Percentiles rank a stretch among this genome's conserved stretches.
phyloP scores from a whole-genome alignment of 2,888 invertebrate genomes.

The Odontomyia ornata region DNA sequence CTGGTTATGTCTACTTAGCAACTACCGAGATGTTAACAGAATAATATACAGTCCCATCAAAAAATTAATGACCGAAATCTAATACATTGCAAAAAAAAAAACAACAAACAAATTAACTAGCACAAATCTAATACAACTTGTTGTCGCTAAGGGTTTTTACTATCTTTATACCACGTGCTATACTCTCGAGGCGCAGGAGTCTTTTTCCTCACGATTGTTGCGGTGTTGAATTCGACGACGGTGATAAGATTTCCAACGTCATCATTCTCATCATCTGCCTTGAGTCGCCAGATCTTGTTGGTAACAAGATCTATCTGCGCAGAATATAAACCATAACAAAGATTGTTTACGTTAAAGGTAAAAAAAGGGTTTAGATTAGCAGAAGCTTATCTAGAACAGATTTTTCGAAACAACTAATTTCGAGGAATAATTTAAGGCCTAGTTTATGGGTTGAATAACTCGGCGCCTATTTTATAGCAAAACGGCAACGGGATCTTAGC shows the following conservation, averaged over 20 bases:
- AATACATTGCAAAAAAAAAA: neutral
- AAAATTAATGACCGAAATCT: neutral
- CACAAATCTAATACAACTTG: neutral
- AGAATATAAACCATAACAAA: neutral
- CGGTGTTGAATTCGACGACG: neutral
- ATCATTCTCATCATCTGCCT: neutral
- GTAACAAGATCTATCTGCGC: neutral
- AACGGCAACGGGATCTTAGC: too few species aligned
- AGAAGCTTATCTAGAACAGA: too few species aligned
- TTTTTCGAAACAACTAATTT: too few species aligned
- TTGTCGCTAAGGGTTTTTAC: neutral
- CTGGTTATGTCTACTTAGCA: too few species aligned
- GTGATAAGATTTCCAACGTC: neutral
- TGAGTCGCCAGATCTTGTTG: neutral
- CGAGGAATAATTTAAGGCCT: too few species aligned
- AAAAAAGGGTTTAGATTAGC: too few species aligned
- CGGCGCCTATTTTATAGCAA: too few species aligned
- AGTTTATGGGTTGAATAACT: too few species aligned
- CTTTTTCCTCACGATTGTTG: neutral
- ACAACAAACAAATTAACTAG: neutral
- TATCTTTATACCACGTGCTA: neutral
- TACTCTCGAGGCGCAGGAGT: neutral
- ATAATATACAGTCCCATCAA: too few species aligned
- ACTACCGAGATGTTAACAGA: too few species aligned
- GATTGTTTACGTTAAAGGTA: too few species aligned